Conservation (phyloP, 2,888 invertebrate species). For the Poecilus cupreus region DNA sequence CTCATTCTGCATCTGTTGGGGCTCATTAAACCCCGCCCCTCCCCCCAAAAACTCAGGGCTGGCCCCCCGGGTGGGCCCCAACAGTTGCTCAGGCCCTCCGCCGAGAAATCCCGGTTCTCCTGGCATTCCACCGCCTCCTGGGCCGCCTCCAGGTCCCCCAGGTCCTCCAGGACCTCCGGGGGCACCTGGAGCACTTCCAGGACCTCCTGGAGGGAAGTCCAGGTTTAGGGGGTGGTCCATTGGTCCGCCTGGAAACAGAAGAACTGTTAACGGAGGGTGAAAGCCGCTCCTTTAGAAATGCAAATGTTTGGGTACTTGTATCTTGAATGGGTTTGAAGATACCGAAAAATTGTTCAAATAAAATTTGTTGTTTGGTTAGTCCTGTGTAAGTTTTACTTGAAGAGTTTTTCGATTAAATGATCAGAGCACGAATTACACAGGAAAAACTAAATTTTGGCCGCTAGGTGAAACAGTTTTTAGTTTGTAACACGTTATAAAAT, state of each 20-base stretch:
- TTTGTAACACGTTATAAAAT: no score
- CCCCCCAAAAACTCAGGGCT: slow-evolving; percentile 84
- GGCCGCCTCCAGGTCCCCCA: slow-evolving; percentile 72
- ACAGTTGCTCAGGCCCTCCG: slow-evolving; percentile 80
- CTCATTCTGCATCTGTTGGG: slow-evolving; percentile 83
- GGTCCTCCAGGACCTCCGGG: neutral
- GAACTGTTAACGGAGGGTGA: neutral
- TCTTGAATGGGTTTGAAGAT: no score
- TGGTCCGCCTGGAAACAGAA: slow-evolving; percentile 70
- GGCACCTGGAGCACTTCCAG: slow-evolving; percentile 21
- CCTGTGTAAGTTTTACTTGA: no score
- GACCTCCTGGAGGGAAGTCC: slow-evolving; percentile 11
- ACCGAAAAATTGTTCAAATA: no score
- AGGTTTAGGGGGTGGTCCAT: slow-evolving; percentile 62
- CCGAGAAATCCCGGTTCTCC: slow-evolving; percentile 78
- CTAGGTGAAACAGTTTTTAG: no score
- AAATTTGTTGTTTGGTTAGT: no score
- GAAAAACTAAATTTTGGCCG: no score
- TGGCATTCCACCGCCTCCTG: slow-evolving; percentile 81
- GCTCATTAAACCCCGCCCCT: slow-evolving; percentile 80
- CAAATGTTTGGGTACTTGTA: no score
- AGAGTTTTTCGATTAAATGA: no score
- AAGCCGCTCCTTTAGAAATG: no score
- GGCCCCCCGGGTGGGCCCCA: slow-evolving; percentile 81
- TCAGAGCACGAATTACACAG: no score